Conservation (phyloP, 2,113 vertebrate genomes). For the Telmatochromis sp. region DNA sequence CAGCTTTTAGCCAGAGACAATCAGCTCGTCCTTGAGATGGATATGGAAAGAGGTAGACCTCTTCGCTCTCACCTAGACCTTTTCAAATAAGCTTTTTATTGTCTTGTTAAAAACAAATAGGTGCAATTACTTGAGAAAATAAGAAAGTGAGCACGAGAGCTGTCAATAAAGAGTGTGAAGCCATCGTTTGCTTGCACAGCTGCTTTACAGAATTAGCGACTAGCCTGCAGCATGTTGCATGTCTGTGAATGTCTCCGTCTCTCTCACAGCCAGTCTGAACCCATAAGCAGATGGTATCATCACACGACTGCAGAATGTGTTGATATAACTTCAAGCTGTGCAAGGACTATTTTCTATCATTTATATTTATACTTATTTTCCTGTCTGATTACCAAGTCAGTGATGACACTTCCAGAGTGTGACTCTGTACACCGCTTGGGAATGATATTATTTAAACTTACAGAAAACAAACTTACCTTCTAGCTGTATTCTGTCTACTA, state of each 20-base stretch:
- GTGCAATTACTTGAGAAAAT: constrained; percentile 38
- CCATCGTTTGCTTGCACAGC: constrained; percentile 16
- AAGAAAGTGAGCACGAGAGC: background rate
- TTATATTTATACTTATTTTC: background rate
- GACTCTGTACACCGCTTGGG: background rate
- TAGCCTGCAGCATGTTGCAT: background rate
- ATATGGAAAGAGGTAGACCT: constrained; percentile 2
- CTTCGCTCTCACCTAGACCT: constrained; percentile 25
- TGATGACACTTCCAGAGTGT: background rate
- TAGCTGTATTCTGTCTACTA: background rate
- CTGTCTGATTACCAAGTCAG: background rate
- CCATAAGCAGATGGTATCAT: constrained; percentile 64
- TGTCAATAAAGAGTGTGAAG: background rate
- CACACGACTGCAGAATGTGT: constrained; percentile 43
- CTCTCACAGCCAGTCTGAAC: constrained; percentile 20
- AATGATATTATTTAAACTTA: background rate
- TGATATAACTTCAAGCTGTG: constrained; percentile 5
- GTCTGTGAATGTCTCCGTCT: constrained; percentile 11
- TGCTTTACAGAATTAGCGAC: constrained; percentile 21
- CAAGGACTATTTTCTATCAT: background rate
- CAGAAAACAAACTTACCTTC: background rate
- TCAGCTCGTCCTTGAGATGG: constrained; percentile 48
- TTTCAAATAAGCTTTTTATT: constrained; percentile 37
- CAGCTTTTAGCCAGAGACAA: constrained; percentile 41
- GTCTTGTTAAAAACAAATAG: constrained; percentile 40